phyloP scores from a whole-genome alignment of 2,113 vertebrate species.

The Protobothrops flavoviridis region DNA sequence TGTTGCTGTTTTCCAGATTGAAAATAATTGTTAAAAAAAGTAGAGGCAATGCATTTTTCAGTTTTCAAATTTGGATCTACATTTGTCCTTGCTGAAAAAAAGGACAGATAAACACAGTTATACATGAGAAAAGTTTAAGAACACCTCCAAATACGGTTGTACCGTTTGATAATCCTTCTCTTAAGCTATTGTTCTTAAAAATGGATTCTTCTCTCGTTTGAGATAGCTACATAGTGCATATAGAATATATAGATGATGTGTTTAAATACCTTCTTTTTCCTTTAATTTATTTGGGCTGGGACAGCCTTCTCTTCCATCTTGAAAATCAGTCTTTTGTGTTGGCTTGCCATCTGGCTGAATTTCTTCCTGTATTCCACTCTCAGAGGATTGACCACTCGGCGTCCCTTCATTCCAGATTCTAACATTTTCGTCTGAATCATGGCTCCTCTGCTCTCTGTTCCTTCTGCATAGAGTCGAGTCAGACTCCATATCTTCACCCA shows the following conservation, averaged over 20 bases:
- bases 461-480: constrained; percentile 37
- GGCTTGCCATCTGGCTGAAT: constrained; percentile 53
- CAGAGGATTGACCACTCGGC: constrained; percentile 62
- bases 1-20: background rate
- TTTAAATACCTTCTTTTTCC: constrained; percentile 68
- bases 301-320: constrained; percentile 55
- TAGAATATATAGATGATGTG: constrained; percentile 1
- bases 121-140: background rate
- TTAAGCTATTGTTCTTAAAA: background rate
- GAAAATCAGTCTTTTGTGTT: constrained; percentile 55
- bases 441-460: constrained; percentile 52
- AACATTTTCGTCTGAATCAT: constrained; percentile 60
- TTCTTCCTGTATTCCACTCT: constrained; percentile 70
- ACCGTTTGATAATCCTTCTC: too few relatives aligned
- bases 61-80: background rate
- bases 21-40: background rate
- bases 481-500: constrained; percentile 55
- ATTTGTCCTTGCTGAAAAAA: background rate
- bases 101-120: background rate
- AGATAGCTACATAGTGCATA: background rate
- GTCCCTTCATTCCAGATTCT: constrained; percentile 64
- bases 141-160: background rate
- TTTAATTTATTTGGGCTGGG: constrained; percentile 44
- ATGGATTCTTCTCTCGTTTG: background rate
- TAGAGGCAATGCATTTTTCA: background rate